These are phyloP conservation scores for Craniophora ligustri DNA, from an alignment of 2,888 invertebrate genomes.

Conservation along the genomic window DNA sequence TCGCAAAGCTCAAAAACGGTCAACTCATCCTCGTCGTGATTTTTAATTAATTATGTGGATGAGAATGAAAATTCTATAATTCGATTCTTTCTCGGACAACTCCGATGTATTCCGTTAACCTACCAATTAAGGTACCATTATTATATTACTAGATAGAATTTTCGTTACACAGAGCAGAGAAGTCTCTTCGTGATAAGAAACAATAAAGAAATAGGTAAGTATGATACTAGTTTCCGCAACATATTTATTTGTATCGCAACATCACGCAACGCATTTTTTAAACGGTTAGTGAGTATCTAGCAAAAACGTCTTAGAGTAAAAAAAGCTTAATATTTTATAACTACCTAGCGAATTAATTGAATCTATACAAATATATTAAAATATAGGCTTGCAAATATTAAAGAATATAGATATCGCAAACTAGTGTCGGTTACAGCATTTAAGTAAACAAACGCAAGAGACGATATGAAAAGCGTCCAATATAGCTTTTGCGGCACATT, in stretches of 20 bases:
- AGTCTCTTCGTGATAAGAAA: not conserved
- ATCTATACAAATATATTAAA: not conserved
- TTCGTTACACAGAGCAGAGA: not conserved
- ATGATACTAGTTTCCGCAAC: not conserved
- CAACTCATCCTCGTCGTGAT: too few species aligned
- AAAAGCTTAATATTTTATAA: too few species aligned
- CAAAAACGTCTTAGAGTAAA: too few species aligned
- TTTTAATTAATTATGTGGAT: too few species aligned
- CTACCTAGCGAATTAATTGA: too few species aligned
- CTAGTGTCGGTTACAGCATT: not conserved
- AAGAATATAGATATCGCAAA: not conserved
- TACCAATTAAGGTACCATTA: too few species aligned
- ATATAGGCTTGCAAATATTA: not conserved
- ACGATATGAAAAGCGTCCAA: not conserved
- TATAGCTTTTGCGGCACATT: constrained; percentile 8
- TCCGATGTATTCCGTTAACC: too few species aligned
- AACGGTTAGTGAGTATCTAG: too few species aligned
- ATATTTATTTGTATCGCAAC: not conserved
- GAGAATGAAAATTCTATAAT: too few species aligned
- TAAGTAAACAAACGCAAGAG: not conserved
- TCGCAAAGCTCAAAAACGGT: too few species aligned
- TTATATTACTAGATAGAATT: too few species aligned
- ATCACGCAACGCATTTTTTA: constrained; percentile 7
- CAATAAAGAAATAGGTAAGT: constrained; percentile 2
- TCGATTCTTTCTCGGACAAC: too few species aligned